phyloP scores from a whole-genome alignment of 2,113 vertebrate genomes.

The Calidris pygmaea region DNA sequence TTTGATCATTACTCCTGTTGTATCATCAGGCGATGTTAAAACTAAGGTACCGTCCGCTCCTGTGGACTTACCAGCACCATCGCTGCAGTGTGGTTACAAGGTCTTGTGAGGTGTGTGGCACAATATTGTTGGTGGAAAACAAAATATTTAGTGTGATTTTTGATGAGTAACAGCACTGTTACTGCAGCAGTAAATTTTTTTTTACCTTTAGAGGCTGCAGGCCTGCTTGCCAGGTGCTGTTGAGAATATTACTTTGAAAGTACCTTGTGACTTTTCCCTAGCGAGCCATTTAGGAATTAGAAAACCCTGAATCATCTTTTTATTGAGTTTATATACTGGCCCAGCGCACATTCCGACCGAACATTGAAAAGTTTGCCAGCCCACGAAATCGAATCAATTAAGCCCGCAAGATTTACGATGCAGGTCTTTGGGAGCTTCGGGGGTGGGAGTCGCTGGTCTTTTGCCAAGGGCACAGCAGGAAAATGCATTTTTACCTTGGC shows the following conservation, averaged over 20 bases:
- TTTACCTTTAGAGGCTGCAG: background rate
- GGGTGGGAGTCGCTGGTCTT: background rate
- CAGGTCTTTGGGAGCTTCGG: background rate
- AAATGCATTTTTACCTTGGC: constrained; percentile 19
- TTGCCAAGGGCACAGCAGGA: background rate
- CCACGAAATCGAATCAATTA: background rate
- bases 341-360: background rate
- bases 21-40: background rate
- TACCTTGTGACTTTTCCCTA: background rate
- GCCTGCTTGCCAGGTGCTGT: background rate
- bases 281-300: background rate
- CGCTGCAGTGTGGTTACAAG: background rate
- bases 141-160: background rate
- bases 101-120: background rate
- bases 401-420: background rate
- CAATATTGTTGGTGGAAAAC: accelerated
- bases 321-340: background rate
- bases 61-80: background rate
- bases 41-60: background rate
- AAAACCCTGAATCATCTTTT: background rate
- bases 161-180: background rate
- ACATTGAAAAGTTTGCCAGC: background rate
- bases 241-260: background rate
- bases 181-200: background rate
- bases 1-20: background rate